Conservation (phyloP, 2,888 invertebrate genomes). For the Mamestra brassicae region DNA sequence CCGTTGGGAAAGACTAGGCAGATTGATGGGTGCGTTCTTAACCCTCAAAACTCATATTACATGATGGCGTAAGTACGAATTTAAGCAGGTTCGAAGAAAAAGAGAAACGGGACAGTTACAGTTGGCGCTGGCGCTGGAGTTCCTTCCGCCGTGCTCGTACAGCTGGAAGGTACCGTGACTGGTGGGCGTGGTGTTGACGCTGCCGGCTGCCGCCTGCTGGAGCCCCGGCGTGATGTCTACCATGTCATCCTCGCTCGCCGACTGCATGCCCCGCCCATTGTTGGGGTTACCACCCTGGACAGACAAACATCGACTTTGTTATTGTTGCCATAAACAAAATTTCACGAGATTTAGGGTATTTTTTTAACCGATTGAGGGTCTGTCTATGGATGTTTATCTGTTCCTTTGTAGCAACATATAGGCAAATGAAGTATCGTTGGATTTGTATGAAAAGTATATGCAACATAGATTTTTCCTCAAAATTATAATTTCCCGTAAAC, state of each 20-base stretch:
- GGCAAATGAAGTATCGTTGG: too few relatives aligned
- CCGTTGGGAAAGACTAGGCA: too few relatives aligned
- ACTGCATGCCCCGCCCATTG: conserved; percentile 77
- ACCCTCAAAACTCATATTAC: too few relatives aligned
- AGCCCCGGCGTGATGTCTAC: conserved; percentile 83
- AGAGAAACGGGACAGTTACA: conserved; percentile 75
- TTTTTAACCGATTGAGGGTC: too few relatives aligned
- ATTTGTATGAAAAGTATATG: too few relatives aligned
- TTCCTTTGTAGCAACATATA: background rate
- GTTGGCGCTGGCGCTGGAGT: conserved; percentile 77
- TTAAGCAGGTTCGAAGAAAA: background rate
- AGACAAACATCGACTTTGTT: conserved; percentile 1
- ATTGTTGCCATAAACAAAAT: conserved; percentile 3
- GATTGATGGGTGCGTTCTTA: too few relatives aligned
- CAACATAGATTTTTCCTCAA: too few relatives aligned
- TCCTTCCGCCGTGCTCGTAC: conserved; percentile 81
- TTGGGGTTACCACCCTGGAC: conserved; percentile 72
- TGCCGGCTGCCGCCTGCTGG: conserved; percentile 75
- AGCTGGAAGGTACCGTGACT: conserved; percentile 87
- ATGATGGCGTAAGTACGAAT: too few relatives aligned
- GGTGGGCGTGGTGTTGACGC: conserved; percentile 78
- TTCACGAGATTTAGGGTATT: too few relatives aligned
- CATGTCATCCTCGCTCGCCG: conserved; percentile 81
- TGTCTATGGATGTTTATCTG: background rate
- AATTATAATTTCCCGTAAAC: too few relatives aligned